phyloP scores from a whole-genome alignment of 2,888 invertebrate genomes.

The Lysandra bellargus region DNA sequence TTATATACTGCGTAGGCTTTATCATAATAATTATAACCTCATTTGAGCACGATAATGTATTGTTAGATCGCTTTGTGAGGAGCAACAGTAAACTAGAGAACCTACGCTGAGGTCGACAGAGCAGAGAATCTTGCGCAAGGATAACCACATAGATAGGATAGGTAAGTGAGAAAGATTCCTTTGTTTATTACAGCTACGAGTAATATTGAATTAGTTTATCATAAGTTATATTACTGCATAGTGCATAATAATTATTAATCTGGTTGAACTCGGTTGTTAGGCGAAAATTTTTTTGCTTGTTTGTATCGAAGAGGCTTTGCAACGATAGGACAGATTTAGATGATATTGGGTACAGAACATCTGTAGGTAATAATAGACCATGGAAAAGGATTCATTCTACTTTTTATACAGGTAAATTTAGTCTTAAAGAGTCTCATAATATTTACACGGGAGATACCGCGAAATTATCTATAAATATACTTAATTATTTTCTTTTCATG shows the following conservation, averaged over 20 bases:
- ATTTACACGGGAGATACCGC: too few species aligned
- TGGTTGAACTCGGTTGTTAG: neutral
- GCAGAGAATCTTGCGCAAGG: constrained; percentile 33
- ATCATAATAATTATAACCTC: neutral
- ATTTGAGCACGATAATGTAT: neutral
- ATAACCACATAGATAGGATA: constrained; percentile 36
- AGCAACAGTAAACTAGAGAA: neutral
- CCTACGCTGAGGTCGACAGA: neutral
- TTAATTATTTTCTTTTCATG: neutral
- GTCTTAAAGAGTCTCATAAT: too few species aligned
- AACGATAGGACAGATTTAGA: too few species aligned
- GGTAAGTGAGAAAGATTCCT: constrained; percentile 34
- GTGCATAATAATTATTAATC: neutral
- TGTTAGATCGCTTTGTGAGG: neutral
- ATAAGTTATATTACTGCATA: neutral
- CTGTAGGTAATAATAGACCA: too few species aligned
- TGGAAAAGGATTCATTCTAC: too few species aligned
- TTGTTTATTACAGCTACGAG: neutral
- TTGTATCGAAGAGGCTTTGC: too few species aligned
- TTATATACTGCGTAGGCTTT: neutral
- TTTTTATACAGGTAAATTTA: too few species aligned
- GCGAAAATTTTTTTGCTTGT: too few species aligned
- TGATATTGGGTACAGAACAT: too few species aligned
- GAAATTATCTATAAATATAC: too few species aligned
- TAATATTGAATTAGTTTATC: neutral